Evolutionary conservation across 2,113 vertebrate genomes (phyloP).

Genomic region (Rousettus leschenaultii): DNA sequence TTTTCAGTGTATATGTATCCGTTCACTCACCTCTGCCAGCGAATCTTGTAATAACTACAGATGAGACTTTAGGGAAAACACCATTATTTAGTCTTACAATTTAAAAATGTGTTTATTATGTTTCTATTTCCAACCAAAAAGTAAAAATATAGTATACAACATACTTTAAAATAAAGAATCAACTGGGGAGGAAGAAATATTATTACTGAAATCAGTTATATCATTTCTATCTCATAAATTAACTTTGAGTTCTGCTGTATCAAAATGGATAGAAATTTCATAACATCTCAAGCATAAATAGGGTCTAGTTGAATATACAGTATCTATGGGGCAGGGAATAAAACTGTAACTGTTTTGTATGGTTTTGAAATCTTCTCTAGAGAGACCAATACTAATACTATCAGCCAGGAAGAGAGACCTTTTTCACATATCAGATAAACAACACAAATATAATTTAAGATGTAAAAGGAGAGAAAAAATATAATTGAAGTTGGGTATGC

Average conservation of each 20-base stretch:
- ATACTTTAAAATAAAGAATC: neutral
- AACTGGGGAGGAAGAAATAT: neutral
- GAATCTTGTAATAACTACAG: neutral
- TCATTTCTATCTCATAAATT: conserved; percentile 34
- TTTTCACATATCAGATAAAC: neutral
- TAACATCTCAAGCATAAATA: neutral
- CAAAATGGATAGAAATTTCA: conserved; percentile 15
- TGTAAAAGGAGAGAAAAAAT: neutral
- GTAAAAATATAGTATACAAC: neutral
- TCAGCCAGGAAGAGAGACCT: neutral
- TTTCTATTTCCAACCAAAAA: neutral
- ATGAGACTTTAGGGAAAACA: neutral
- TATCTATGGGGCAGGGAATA: neutral
- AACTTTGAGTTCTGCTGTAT: neutral
- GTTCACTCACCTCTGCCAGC: neutral
- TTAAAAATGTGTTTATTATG: conserved; percentile 4
- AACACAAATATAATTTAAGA: conserved; percentile 29
- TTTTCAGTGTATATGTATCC: neutral
- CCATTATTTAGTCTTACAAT: neutral
- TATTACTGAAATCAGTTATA: rapidly evolving
- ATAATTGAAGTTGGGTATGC: neutral
- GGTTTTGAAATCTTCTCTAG: neutral
- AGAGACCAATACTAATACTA: neutral
- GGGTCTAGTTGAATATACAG: neutral
- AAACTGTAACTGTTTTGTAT: neutral